phyloP scores from a whole-genome alignment of 2,888 invertebrate genomes.

The Hypomecis atomaria region DNA sequence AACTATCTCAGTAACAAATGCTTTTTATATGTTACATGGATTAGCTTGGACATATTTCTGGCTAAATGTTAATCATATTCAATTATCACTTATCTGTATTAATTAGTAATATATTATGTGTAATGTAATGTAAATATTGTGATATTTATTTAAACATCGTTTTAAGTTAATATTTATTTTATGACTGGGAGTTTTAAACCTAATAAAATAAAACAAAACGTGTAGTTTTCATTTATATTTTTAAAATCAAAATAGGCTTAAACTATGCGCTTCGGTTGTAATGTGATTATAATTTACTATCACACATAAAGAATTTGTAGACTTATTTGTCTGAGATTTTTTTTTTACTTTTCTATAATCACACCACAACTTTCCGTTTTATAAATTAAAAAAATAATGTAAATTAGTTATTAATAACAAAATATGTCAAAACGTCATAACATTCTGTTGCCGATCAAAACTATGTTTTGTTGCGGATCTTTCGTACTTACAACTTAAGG shows the following conservation, averaged over 20 bases:
- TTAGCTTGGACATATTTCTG: too few relatives aligned
- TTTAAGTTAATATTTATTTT: neutral
- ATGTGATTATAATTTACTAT: constrained; percentile 66
- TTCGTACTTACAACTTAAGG: constrained; percentile 73
- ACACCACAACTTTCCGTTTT: constrained; percentile 68
- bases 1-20: too few relatives aligned
- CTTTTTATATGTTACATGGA: too few relatives aligned
- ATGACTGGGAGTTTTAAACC: neutral
- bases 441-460: constrained; percentile 55
- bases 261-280: constrained; percentile 71
- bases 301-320: constrained; percentile 46
- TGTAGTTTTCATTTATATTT: constrained; percentile 67
- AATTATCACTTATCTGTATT: too few relatives aligned
- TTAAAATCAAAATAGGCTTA: constrained; percentile 82
- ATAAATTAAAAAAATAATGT: constrained; percentile 73
- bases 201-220: constrained; percentile 51
- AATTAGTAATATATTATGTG: too few relatives aligned
- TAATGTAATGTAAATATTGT: too few relatives aligned
- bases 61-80: too few relatives aligned
- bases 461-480: constrained; percentile 49
- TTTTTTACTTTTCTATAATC: constrained; percentile 59
- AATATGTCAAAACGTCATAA: constrained; percentile 63
- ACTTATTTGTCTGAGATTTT: constrained; percentile 50
- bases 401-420: constrained; percentile 65
- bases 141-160: too few relatives aligned